Evolutionary conservation across 2,888 invertebrate genomes (phyloP).

Genomic region (Orthosia incerta): DNA sequence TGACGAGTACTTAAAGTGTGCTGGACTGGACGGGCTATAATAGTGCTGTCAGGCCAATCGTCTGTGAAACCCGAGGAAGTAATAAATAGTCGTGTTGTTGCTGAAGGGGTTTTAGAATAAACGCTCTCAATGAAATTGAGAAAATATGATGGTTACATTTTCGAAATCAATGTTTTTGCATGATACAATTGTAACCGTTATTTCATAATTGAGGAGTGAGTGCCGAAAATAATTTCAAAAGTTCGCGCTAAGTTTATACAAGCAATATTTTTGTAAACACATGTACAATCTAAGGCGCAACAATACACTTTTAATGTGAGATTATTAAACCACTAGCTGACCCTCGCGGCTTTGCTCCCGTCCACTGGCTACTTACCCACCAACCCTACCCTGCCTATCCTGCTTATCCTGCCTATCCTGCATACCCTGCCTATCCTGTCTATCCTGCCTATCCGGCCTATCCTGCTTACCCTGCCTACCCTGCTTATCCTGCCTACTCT

Average conservation of each 20-base stretch:
- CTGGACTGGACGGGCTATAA: constrained; percentile 11
- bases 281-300: too few species aligned
- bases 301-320: background rate
- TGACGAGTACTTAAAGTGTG: constrained; percentile 8
- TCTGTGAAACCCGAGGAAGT: background rate
- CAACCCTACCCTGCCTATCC: too few species aligned
- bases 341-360: too few species aligned
- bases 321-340: too few species aligned
- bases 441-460: too few species aligned
- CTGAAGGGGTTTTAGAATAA: background rate
- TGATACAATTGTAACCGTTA: too few species aligned
- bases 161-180: background rate
- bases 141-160: background rate
- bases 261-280: background rate
- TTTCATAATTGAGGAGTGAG: background rate
- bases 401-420: too few species aligned
- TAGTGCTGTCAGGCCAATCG: constrained; percentile 11
- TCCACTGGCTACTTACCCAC: too few species aligned
- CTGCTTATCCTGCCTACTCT: too few species aligned
- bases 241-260: background rate
- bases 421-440: too few species aligned
- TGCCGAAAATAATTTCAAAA: background rate
- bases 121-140: background rate
- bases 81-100: constrained; percentile 12
- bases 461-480: too few species aligned